A percentile compares a stretch with the other conserved stretches of the same genome.
Conservation (phyloP, 2,113 vertebrate genomes). For the Galbula dea region DNA sequence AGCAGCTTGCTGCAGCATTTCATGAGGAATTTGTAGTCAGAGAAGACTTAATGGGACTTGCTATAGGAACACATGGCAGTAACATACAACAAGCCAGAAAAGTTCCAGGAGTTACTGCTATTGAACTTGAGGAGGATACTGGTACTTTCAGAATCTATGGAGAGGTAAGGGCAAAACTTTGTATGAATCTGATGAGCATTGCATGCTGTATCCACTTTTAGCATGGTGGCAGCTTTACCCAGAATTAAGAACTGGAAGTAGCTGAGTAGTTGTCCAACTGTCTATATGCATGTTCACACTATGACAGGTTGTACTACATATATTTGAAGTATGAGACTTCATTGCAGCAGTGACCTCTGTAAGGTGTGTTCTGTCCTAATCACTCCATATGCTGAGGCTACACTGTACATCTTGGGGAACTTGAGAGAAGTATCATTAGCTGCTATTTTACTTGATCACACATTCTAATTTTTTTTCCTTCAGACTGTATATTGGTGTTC, state of each 20-base stretch:
- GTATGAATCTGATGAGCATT: neutral
- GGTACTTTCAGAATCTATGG: conserved; percentile 84
- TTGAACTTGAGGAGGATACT: conserved; percentile 82
- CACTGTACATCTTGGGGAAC: fast-evolving
- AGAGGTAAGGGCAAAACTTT: conserved; percentile 67
- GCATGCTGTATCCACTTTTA: neutral
- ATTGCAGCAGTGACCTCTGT: neutral
- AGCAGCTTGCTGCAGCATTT: conserved; percentile 84
- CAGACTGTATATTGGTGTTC: neutral
- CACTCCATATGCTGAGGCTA: neutral
- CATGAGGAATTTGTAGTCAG: conserved; percentile 84
- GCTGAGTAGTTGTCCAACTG: neutral
- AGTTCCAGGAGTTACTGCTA: conserved; percentile 82
- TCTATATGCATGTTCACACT: fast-evolving
- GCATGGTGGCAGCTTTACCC: neutral
- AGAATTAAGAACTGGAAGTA: neutral
- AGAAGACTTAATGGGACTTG: conserved; percentile 86
- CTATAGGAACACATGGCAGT: conserved; percentile 83
- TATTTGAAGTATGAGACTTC: neutral
- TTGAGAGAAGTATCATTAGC: neutral
- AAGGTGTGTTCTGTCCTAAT: neutral
- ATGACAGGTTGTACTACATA: neutral
- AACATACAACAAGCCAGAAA: conserved; percentile 84
- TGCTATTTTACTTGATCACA: neutral
- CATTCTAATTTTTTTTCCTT: neutral